Evolutionary conservation across 2,888 invertebrate species (phyloP).

Genomic region (Drosophila subsilvestris): DNA sequence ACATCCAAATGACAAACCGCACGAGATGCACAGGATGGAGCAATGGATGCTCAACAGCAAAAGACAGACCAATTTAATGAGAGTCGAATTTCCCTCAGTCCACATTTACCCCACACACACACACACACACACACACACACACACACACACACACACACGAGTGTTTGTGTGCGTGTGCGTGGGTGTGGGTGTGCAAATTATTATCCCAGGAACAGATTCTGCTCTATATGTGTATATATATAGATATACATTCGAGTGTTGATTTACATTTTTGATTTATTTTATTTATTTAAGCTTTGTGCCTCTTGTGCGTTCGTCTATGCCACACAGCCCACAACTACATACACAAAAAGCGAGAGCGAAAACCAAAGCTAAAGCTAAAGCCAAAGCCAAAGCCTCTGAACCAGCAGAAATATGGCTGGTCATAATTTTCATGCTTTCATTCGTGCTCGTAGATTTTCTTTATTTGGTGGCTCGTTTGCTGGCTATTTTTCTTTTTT

Average conservation of each 20-base stretch:
- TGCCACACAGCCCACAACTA: conserved; percentile 44
- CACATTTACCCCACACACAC: conserved; percentile 11
- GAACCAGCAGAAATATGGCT: conserved; percentile 58
- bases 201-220: conserved; percentile 34
- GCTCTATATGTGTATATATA: conserved; percentile 20
- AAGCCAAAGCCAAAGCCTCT: conserved; percentile 24
- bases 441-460: conserved; percentile 57
- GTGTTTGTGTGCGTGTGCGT: too few species aligned
- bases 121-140: too few species aligned
- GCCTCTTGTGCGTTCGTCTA: conserved; percentile 52
- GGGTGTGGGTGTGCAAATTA: conserved; percentile 56
- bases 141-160: too few species aligned
- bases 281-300: conserved; percentile 76
- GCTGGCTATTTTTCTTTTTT: conserved; percentile 16
- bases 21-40: conserved; percentile 24
- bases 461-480: conserved; percentile 15
- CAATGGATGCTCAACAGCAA: conserved; percentile 61
- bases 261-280: conserved; percentile 79
- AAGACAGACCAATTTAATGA: conserved; percentile 64
- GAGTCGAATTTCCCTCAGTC: conserved; percentile 28
- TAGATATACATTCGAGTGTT: conserved; percentile 56
- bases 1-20: conserved; percentile 69
- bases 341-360: conserved; percentile 5
- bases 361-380: conserved; percentile 2
- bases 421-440: conserved; percentile 67